These are phyloP conservation scores for Tuberolachnus salignus DNA, from an alignment of 2,888 invertebrate genomes.

Conservation along the genomic window DNA sequence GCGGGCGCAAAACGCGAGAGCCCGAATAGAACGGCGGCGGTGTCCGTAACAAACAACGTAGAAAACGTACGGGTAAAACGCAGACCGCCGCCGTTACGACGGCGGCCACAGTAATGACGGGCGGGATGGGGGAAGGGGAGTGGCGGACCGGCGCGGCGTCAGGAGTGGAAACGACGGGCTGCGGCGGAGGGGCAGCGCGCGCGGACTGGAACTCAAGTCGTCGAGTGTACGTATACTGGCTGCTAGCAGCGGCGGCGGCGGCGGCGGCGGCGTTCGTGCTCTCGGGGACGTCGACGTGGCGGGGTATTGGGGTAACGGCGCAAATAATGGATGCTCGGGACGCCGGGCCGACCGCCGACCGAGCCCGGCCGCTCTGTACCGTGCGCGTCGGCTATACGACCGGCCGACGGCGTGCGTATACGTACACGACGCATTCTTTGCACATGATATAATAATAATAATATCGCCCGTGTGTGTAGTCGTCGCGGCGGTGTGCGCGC, in stretches of 20 bases:
- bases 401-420: slow-evolving; percentile 40
- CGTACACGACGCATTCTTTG: slow-evolving; percentile 47
- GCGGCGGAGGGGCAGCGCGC: slow-evolving; percentile 38
- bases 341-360: slow-evolving; percentile 58
- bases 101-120: neutral
- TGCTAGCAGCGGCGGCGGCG: slow-evolving; percentile 55
- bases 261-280: slow-evolving; percentile 47
- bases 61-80: neutral
- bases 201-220: slow-evolving; percentile 54
- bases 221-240: slow-evolving; percentile 45
- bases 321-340: slow-evolving; percentile 65
- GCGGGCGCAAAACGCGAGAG: slow-evolving; percentile 33
- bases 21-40: slow-evolving; percentile 10
- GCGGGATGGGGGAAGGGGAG: neutral
- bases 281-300: slow-evolving; percentile 31
- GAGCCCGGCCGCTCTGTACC: slow-evolving; percentile 49
- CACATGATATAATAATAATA: slow-evolving; percentile 56
- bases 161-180: slow-evolving; percentile 49
- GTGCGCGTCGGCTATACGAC: neutral
- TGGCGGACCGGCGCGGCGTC: slow-evolving; percentile 19
- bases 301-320: slow-evolving; percentile 61
- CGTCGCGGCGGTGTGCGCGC: slow-evolving; percentile 15
- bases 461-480: slow-evolving; percentile 9
- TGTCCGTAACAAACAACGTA: slow-evolving; percentile 22
- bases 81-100: neutral